Evolutionary conservation across 2,888 invertebrate species (phyloP), one percentile per base, ranked within the genome.

Genomic region (Sylvicola cinctus): DNA sequence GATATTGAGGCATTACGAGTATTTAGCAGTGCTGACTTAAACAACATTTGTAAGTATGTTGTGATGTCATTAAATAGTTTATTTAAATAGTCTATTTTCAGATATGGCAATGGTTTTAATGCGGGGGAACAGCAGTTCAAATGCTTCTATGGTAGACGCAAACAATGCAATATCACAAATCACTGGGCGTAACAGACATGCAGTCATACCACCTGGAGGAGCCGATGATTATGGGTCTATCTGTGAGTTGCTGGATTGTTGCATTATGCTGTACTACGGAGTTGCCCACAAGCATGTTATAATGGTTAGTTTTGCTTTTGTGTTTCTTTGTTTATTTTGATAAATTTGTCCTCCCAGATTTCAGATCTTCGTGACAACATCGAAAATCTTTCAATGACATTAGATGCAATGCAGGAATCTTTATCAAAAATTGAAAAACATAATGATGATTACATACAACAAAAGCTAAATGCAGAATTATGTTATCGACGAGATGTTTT

Each of bases 271-370:
- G 34, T 59, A 56, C 37, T 56, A 56, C 33, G 52, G 52, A 5
- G 51, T 56, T 10, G 58, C 57, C 0, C 55, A 58, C 36, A 59
- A 59, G 40, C 55, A 59, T 41, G 49, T 58, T 30, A 48, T 58
- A 2, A 59, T 51, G 45, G 50, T 50, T 28, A 33, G 35, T n/a
- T 20, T n/a, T 23, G 12, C 20, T 8, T 4, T 8, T 20, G 20
- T 17, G 13, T 8, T 20, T 20, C 4, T 8, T 6, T 20, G 8
- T 20, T 6, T 6, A 20, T 20, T 20, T 20, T 6, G 5, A 20
- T 20, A 8, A 20, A 20, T 6, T 6, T 8, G 20, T n/a, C n/a
- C n/a, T n/a, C n/a, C n/a, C n/a, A 56, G 46, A 50, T 58, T 30
- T 48, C 54, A 15, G 42, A 52, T 3, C 51, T 55, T 1, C 49